Evolutionary conservation across 2,888 invertebrate genomes (phyloP).

Genomic region (Pherbina coryleti): DNA sequence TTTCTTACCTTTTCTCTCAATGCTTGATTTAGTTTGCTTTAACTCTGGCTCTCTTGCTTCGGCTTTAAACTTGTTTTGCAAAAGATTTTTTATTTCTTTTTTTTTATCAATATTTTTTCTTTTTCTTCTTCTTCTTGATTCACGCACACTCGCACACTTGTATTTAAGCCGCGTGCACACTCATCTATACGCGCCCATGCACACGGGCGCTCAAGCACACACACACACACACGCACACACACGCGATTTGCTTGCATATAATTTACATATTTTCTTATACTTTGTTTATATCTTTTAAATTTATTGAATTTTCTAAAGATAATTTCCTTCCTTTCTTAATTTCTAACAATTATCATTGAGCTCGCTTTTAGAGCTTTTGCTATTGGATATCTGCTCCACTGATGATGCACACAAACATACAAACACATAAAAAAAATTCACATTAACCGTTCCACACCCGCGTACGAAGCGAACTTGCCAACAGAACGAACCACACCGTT

Average conservation of each 20-base stretch:
- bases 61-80: constrained; percentile 51
- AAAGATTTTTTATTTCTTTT: constrained; percentile 24
- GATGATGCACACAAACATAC: constrained; percentile 36
- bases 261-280: no score
- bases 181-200: constrained; percentile 35
- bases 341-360: constrained; percentile 12
- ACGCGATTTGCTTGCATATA: constrained; percentile 46
- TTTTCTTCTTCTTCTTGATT: background rate
- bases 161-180: constrained; percentile 24
- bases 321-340: background rate
- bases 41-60: constrained; percentile 36
- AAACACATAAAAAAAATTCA: constrained; percentile 31
- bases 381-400: constrained; percentile 4
- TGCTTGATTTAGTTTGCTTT: constrained; percentile 18
- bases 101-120: constrained; percentile 20
- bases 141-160: constrained; percentile 18
- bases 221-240: constrained; percentile 40
- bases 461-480: background rate
- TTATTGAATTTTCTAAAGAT: constrained; percentile 15
- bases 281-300: background rate
- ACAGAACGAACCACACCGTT: constrained; percentile 46
- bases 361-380: no score
- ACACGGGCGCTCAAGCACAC: constrained; percentile 44
- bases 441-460: background rate
- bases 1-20: constrained; percentile 33